Percentiles rank a stretch among this genome's conserved stretches.
Evolutionary conservation across 2,888 invertebrate species (phyloP).

Genomic region (Melikaiella ostensackeni): DNA sequence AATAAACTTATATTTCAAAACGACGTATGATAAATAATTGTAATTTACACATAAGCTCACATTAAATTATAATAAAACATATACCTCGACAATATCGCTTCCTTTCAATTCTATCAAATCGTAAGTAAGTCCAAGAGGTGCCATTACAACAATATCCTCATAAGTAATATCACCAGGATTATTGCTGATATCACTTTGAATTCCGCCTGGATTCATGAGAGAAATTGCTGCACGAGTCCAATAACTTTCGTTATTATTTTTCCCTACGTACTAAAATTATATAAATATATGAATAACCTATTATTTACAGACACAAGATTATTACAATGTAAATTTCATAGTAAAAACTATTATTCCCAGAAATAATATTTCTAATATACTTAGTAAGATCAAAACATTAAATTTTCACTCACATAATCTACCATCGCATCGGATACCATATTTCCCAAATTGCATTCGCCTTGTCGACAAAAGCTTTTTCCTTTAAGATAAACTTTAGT

Average conservation of each 20-base stretch:
- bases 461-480: constrained; percentile 78
- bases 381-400: background rate
- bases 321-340: background rate
- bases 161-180: constrained; percentile 81
- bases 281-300: background rate
- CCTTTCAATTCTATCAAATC: constrained; percentile 86
- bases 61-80: background rate
- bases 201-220: constrained; percentile 84
- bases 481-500: constrained; percentile 80
- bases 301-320: background rate
- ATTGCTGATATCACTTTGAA: constrained; percentile 83
- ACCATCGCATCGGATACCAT: constrained; percentile 86
- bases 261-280: constrained; percentile 77
- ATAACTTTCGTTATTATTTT: constrained; percentile 74
- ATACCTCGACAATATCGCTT: constrained; percentile 79
- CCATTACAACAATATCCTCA: constrained; percentile 83
- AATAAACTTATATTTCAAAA: too few species aligned
- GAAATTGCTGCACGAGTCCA: constrained; percentile 86
- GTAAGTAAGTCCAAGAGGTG: constrained; percentile 88
- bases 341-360: too few species aligned
- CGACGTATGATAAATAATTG: too few species aligned
- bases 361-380: background rate
- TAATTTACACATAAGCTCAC: too few species aligned
- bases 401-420: constrained; percentile 79
- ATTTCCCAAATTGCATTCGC: constrained; percentile 87